phyloP scores from a whole-genome alignment of 2,797 vertebrate species.

The Chaunax sp. region DNA sequence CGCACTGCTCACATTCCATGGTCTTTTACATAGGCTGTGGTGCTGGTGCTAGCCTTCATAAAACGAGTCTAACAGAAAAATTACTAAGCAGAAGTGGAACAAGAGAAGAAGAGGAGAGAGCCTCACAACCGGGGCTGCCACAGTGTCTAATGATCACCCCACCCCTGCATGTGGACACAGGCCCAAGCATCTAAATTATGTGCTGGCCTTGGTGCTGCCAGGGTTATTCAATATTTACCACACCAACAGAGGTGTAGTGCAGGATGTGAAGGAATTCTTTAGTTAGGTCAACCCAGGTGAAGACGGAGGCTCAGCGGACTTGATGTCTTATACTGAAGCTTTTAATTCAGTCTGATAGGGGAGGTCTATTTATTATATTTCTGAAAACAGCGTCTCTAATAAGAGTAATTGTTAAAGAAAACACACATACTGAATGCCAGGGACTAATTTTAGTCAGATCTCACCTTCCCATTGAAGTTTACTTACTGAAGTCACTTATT shows the following conservation, averaged over 20 bases:
- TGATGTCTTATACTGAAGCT: too few relatives aligned
- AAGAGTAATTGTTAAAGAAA: too few relatives aligned
- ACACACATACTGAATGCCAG: too few relatives aligned
- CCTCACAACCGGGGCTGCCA: not conserved
- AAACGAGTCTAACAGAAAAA: constrained; percentile 29
- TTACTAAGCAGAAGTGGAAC: constrained; percentile 35
- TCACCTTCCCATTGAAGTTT: too few relatives aligned
- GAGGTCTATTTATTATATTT: too few relatives aligned
- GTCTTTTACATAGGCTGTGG: not conserved
- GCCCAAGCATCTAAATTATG: constrained; percentile 4
- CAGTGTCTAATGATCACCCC: constrained; percentile 37
- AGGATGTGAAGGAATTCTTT: too few relatives aligned
- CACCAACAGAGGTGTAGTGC: not conserved
- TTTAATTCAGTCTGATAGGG: too few relatives aligned
- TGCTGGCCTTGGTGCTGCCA: constrained; percentile 15
- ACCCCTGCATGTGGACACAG: constrained; percentile 52
- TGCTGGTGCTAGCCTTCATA: not conserved
- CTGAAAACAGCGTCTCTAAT: too few relatives aligned
- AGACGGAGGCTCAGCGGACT: too few relatives aligned
- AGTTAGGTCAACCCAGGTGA: too few relatives aligned
- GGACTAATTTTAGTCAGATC: too few relatives aligned
- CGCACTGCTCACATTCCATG: not conserved
- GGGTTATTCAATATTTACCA: constrained; percentile 44
- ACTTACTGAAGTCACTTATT: too few relatives aligned
- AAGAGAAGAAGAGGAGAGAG: constrained; percentile 1